These are phyloP conservation scores for Conus betulinus DNA, from an alignment of 1,140 invertebrate genomes.

Conservation along the genomic window DNA sequence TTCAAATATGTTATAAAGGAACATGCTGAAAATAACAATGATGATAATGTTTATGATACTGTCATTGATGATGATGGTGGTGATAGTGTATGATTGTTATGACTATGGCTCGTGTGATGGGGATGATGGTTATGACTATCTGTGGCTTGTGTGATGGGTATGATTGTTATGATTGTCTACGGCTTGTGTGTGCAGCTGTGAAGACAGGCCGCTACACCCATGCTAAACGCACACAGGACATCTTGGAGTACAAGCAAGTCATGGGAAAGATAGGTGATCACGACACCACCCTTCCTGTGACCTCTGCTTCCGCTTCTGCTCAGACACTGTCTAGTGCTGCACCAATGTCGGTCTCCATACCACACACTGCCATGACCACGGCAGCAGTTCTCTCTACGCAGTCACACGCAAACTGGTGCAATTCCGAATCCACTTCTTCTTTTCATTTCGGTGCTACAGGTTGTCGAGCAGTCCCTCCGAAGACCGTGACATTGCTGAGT, in stretches of 20 bases:
- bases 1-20: no score
- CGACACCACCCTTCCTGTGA: neutral
- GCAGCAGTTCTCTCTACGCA: neutral
- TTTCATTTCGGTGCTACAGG: neutral
- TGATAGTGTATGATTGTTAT: no score
- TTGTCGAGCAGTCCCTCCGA: no score
- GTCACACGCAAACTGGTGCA: neutral
- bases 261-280: neutral
- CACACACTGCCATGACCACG: neutral
- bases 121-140: no score
- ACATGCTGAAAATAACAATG: no score
- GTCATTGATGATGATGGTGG: no score
- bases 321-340: neutral
- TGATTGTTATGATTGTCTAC: no score
- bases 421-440: neutral
- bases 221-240: slow-evolving; percentile 44
- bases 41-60: no score
- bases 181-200: slow-evolving; percentile 35
- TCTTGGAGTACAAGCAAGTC: slow-evolving; percentile 34
- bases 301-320: neutral
- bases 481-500: neutral
- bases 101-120: neutral
- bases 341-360: neutral
- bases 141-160: neutral
- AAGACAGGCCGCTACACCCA: slow-evolving; percentile 54